Evolutionary conservation across 2,888 invertebrate genomes (phyloP).

Genomic region (Tinea trinotella): DNA sequence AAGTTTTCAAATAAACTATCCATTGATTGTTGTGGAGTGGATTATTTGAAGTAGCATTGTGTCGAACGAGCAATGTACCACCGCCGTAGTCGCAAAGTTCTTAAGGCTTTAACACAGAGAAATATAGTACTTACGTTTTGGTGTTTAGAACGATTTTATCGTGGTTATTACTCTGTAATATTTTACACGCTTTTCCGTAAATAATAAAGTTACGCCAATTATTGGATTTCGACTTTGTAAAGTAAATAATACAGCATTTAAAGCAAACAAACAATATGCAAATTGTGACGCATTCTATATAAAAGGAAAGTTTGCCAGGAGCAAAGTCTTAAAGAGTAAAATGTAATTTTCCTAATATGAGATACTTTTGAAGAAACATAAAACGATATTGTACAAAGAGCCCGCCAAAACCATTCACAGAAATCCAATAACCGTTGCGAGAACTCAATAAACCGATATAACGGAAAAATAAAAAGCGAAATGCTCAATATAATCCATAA

Average conservation of each 20-base stretch:
- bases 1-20: conserved; percentile 2
- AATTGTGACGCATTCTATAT: too few species aligned
- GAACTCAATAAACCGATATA: conserved; percentile 28
- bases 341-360: not conserved
- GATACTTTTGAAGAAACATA: not conserved
- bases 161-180: too few species aligned
- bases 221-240: too few species aligned
- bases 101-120: too few species aligned
- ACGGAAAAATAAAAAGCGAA: conserved; percentile 33
- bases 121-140: too few species aligned
- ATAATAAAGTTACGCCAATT: too few species aligned
- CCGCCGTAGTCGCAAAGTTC: not conserved
- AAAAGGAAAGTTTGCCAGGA: too few species aligned
- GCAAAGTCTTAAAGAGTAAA: too few species aligned
- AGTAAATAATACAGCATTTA: too few species aligned
- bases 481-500: conserved; percentile 26
- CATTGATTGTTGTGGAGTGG: conserved; percentile 2
- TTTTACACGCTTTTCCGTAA: too few species aligned
- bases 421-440: conserved; percentile 23
- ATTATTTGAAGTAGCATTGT: not conserved
- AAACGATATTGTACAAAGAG: conserved; percentile 18
- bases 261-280: too few species aligned
- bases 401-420: conserved; percentile 28
- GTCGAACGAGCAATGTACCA: not conserved
- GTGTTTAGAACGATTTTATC: not conserved